These are phyloP conservation scores for Megaceryle alcyon DNA, from an alignment of 2,797 vertebrate genomes.

Conservation along the genomic window DNA sequence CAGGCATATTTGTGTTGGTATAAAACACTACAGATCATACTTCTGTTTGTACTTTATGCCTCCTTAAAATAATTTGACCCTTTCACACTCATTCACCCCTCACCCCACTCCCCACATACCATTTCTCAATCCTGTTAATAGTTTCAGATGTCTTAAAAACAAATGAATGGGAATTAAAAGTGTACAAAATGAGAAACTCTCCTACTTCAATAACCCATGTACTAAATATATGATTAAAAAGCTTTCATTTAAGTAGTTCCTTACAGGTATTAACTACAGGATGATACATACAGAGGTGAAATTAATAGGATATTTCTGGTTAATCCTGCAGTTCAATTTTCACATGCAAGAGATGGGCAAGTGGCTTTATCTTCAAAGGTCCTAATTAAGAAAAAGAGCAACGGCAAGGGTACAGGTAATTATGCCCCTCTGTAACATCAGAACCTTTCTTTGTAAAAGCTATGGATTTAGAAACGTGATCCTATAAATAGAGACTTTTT, in stretches of 20 bases:
- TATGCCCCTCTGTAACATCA: constrained; percentile 36
- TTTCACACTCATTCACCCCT: neutral
- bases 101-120: neutral
- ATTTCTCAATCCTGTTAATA: constrained; percentile 19
- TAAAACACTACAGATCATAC: neutral
- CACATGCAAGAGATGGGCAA: neutral
- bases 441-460: constrained; percentile 27
- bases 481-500: neutral
- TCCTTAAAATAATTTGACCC: constrained; percentile 19
- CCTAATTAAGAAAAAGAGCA: constrained; percentile 51
- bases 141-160: constrained; percentile 36
- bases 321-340: constrained; percentile 45
- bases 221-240: constrained; percentile 61
- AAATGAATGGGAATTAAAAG: constrained; percentile 21
- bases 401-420: constrained; percentile 22
- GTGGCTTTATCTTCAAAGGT: constrained; percentile 34
- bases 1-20: neutral
- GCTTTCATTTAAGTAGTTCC: constrained; percentile 42
- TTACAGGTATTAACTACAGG: constrained; percentile 36
- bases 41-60: neutral
- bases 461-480: neutral
- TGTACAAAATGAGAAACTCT: constrained; percentile 35
- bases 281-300: constrained; percentile 6
- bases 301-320: constrained; percentile 35
- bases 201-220: constrained; percentile 24